Evolutionary conservation across 2,113 vertebrate species (phyloP).

Genomic region (Chloroceryle aenea): DNA sequence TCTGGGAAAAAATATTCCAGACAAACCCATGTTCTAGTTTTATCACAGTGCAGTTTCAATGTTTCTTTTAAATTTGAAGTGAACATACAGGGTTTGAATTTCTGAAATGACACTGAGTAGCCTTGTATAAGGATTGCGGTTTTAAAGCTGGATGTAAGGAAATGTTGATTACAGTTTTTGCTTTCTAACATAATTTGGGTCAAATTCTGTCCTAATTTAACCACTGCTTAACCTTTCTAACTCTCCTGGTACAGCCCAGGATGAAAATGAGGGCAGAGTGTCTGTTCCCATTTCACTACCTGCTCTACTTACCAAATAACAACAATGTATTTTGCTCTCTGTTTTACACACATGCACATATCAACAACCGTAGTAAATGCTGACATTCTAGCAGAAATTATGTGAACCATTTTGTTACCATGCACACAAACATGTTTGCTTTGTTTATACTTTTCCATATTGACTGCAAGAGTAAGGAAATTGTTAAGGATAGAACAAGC

Average conservation of each 20-base stretch:
- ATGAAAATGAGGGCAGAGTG: constrained; percentile 2
- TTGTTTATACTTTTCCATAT: background rate
- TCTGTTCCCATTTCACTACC: constrained; percentile 15
- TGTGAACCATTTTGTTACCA: background rate
- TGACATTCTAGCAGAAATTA: background rate
- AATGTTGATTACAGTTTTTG: constrained; percentile 22
- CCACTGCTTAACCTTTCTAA: background rate
- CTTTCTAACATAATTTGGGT: constrained; percentile 4
- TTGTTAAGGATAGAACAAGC: background rate
- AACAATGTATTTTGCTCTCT: background rate
- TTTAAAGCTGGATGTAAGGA: background rate
- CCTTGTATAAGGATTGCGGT: background rate
- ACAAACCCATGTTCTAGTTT: background rate
- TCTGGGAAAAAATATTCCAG: background rate
- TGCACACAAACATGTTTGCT: background rate
- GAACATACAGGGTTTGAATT: background rate
- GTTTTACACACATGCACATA: background rate
- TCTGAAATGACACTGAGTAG: background rate
- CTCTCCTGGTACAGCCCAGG: background rate
- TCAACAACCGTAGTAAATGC: background rate
- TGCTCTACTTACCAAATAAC: constrained; percentile 8
- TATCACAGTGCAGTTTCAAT: background rate
- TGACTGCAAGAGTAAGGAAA: background rate
- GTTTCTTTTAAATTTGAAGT: background rate
- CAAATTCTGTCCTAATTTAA: constrained; percentile 27